phyloP scores from a whole-genome alignment of 2,888 invertebrate species.

The Agonopterix arenella region DNA sequence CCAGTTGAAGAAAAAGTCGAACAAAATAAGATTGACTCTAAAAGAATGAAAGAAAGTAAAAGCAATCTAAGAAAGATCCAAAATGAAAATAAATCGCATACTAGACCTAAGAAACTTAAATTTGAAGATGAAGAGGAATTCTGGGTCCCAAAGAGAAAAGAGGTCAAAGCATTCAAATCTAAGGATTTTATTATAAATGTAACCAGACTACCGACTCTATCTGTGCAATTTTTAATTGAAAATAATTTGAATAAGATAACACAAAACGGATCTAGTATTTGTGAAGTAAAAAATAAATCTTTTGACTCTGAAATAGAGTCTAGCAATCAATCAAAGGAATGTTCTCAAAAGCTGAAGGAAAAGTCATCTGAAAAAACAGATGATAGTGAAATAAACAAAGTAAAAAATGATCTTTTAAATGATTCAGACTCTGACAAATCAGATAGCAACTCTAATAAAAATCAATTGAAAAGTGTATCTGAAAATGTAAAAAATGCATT shows the following conservation, averaged over 20 bases:
- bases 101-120: constrained; percentile 10
- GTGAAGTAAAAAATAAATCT: constrained; percentile 18
- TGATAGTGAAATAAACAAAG: constrained; percentile 13
- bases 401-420: constrained; percentile 17
- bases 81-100: constrained; percentile 3
- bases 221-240: constrained; percentile 28
- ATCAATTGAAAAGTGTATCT: neutral
- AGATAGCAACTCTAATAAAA: constrained; percentile 4
- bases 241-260: constrained; percentile 41
- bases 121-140: constrained; percentile 17
- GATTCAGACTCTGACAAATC: neutral
- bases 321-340: no score
- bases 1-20: constrained; percentile 4
- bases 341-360: no score
- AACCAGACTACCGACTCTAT: constrained; percentile 36
- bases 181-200: constrained; percentile 43
- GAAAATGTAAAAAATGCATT: constrained; percentile 14
- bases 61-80: constrained; percentile 1
- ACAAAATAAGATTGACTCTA: constrained; percentile 9
- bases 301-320: no score
- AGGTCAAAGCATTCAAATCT: constrained; percentile 43
- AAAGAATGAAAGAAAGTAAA: constrained; percentile 9
- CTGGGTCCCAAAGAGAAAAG: constrained; percentile 34
- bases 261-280: constrained; percentile 29
- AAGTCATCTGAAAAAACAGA: no score